Evolutionary conservation across 2,888 invertebrate species (phyloP), one percentile per base, ranked within the genome.

Genomic region (Drosophila putrida): DNA sequence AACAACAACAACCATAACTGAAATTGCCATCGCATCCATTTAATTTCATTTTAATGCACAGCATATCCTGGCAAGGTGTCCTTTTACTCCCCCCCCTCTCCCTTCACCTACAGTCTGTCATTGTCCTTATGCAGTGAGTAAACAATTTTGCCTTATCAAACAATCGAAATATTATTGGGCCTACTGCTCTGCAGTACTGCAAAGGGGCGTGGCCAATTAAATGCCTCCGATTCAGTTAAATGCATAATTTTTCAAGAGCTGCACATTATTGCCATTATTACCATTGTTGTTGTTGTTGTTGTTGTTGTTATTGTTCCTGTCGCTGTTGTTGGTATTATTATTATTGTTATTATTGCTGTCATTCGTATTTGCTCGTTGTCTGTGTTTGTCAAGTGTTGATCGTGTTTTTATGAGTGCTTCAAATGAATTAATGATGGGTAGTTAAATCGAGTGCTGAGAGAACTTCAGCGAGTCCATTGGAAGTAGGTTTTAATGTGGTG

Each of bases 41-140:
- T 84, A 84, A 84, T 84, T 85, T 84, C 74, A 80, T 88, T 88
- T 84, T 85, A 84, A 84, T 84, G 88, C 78, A 82, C 60, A 76
- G 66, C 78, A 66, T 66, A 77, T 71, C 73, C 64, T 65, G 77
- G 53, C 64, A 70, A 85, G 82, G 78, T 71, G 72, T 59, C 67
- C 60, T 6, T 15, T 13, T 0, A 9, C 15, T 4, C 31, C 13
- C n/a, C 10, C 27, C 35, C 0, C 11, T 4, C 36, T 46, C 8
- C 9, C 8, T 11, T n/a, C 20, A 9, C 10, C n/a, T 8, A 15
- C 5, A 8, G 25, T 27, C 36, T 59, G 50, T 59, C 59, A 51
- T 53, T 71, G 71, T 76, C 78, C 75, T 75, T 72, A 61, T 67
- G 60, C 63, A 46, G 64, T 57, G 73, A 54, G 73, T 73, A 85